phyloP scores from a whole-genome alignment of 1,140 invertebrate species.

The Chlorops oryzae region DNA sequence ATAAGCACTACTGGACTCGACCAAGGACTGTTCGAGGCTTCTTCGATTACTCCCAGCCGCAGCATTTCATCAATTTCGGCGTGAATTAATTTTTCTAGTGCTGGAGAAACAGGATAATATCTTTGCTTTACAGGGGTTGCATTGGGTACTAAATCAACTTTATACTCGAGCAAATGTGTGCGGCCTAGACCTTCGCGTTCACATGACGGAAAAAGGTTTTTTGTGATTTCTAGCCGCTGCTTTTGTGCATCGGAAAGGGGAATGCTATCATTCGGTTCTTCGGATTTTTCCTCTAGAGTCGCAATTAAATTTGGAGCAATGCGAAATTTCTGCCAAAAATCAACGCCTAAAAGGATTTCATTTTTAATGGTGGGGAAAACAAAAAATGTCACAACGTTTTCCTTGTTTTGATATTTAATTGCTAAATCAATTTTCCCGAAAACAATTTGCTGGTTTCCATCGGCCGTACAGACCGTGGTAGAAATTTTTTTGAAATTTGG shows the following conservation, averaged over 20 bases:
- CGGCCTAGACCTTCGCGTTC: not conserved
- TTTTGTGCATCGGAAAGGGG: not conserved
- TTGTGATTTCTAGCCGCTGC: not conserved
- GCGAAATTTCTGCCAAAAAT: conserved; percentile 15
- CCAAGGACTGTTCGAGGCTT: conserved; percentile 13
- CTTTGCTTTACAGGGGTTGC: conserved; percentile 2
- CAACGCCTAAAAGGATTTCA: conserved; percentile 12
- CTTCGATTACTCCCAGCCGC: conserved; percentile 15
- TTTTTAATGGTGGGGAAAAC: conserved; percentile 9
- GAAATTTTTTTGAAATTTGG: too few species aligned
- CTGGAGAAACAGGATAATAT: conserved; percentile 15
- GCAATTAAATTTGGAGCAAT: not conserved
- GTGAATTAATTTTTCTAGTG: conserved; percentile 17
- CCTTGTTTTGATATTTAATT: too few species aligned
- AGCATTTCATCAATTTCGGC: conserved; percentile 15
- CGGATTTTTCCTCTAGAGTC: not conserved
- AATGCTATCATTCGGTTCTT: not conserved
- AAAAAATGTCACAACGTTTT: conserved; percentile 14
- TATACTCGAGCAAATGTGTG: not conserved
- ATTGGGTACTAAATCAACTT: not conserved
- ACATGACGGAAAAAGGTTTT: conserved; percentile 4
- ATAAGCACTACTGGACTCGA: conserved; percentile 7
- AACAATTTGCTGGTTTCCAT: too few species aligned
- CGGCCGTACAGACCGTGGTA: too few species aligned
- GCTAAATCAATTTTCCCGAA: too few species aligned